Conservation (phyloP, 1,140 invertebrate species). For the Monomorium pharaonis region DNA sequence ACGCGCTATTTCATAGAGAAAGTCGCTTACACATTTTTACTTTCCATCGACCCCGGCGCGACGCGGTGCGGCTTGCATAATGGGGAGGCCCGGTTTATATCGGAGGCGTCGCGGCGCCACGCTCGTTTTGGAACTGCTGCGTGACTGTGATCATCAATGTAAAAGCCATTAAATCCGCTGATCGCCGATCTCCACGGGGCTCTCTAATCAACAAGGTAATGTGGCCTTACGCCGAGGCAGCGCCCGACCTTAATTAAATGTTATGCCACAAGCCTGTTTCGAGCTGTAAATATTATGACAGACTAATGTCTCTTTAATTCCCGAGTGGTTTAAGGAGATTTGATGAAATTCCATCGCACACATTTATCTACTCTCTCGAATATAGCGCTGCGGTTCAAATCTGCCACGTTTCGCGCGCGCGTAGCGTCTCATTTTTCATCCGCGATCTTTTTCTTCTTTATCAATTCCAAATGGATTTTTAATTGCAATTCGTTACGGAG, state of each 20-base stretch:
- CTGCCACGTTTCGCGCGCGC: too few relatives aligned
- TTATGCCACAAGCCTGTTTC: neutral
- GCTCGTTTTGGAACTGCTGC: constrained; percentile 41
- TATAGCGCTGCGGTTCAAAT: neutral
- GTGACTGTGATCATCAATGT: neutral
- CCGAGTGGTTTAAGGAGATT: neutral
- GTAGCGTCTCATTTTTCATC: neutral
- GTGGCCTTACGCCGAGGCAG: neutral
- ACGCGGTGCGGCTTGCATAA: constrained; percentile 69
- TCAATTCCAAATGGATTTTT: neutral
- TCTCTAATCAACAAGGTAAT: constrained; percentile 5
- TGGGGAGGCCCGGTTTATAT: constrained; percentile 73
- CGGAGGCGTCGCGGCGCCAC: constrained; percentile 62
- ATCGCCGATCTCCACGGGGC: neutral
- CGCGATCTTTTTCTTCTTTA: neutral
- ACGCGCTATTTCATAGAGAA: constrained; percentile 85
- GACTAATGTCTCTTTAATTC: neutral
- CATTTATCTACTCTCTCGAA: neutral
- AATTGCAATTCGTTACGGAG: neutral
- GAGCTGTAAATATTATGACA: constrained; percentile 9
- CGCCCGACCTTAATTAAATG: neutral
- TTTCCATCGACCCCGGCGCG: constrained; percentile 80
- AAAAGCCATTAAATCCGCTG: neutral
- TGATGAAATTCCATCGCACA: neutral
- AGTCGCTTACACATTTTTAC: constrained; percentile 83